phyloP scores from a whole-genome alignment of 2,888 invertebrate genomes.

The Charanyca ferruginea region DNA sequence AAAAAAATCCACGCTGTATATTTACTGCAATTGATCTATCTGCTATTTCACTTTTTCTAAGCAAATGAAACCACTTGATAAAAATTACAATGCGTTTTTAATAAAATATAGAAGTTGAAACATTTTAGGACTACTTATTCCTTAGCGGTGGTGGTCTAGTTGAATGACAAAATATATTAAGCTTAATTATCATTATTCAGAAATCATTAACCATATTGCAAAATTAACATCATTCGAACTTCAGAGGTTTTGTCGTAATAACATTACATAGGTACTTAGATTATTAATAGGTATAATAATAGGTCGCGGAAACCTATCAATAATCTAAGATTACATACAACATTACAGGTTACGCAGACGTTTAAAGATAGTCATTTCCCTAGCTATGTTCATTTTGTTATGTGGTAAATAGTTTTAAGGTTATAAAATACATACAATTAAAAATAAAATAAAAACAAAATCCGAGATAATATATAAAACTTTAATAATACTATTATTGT shows the following conservation, averaged over 20 bases:
- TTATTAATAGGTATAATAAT: no score
- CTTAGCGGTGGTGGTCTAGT: background rate
- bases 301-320: no score
- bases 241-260: no score
- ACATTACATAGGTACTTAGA: no score
- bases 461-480: conserved; percentile 74
- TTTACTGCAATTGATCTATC: no score
- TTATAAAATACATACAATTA: background rate
- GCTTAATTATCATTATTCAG: no score
- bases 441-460: conserved; percentile 67
- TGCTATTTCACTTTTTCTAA: no score
- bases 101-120: conserved; percentile 19
- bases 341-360: no score
- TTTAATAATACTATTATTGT: conserved; percentile 89
- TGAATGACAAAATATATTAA: background rate
- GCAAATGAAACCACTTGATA: conserved; percentile 32
- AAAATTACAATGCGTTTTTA: conserved; percentile 24
- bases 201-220: background rate
- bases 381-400: no score
- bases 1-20: no score
- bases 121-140: conserved; percentile 9
- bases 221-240: background rate
- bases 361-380: no score
- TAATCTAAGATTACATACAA: no score
- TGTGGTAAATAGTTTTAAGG: background rate